phyloP scores from a whole-genome alignment of 2,888 invertebrate species.

The Strigamia transsilvanica region DNA sequence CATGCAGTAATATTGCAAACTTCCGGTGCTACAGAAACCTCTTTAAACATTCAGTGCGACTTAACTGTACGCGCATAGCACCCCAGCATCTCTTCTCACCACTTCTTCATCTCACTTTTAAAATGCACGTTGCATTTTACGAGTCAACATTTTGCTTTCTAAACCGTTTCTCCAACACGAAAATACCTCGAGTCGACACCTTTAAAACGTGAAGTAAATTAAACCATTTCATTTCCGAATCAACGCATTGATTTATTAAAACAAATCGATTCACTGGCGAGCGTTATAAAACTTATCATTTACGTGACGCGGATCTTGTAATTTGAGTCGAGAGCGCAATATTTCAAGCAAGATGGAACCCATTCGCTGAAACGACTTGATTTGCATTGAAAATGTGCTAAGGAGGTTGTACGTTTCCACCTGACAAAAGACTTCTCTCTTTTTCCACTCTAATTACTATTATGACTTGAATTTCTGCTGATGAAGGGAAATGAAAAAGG shows the following conservation, averaged over 20 bases:
- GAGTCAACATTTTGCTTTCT: not conserved
- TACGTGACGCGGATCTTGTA: not conserved
- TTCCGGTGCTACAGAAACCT: not conserved
- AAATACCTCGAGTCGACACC: not conserved
- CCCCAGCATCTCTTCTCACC: not conserved
- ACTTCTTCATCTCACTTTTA: not conserved
- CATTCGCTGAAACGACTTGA: conserved; percentile 3
- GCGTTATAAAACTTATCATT: not conserved
- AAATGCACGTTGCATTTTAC: conserved; percentile 5
- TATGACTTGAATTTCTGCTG: conserved; percentile 6
- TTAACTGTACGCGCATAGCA: not conserved
- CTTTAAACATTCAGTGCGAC: not conserved
- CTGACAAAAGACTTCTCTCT: not conserved
- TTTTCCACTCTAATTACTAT: conserved; percentile 27
- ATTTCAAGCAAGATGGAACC: not conserved
- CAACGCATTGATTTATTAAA: not conserved
- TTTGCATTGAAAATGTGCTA: conserved; percentile 49
- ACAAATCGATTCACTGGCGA: not conserved
- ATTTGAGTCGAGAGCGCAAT: conserved; percentile 20
- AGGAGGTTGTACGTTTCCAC: conserved; percentile 34
- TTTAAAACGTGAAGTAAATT: not conserved
- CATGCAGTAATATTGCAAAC: not conserved
- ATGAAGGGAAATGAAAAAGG: not conserved
- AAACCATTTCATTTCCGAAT: not conserved
- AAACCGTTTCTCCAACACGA: not conserved